A percentile compares a stretch with the other conserved stretches of the same genome.
Conservation (phyloP, 2,797 vertebrate genomes). For the Myripristis murdjan region DNA sequence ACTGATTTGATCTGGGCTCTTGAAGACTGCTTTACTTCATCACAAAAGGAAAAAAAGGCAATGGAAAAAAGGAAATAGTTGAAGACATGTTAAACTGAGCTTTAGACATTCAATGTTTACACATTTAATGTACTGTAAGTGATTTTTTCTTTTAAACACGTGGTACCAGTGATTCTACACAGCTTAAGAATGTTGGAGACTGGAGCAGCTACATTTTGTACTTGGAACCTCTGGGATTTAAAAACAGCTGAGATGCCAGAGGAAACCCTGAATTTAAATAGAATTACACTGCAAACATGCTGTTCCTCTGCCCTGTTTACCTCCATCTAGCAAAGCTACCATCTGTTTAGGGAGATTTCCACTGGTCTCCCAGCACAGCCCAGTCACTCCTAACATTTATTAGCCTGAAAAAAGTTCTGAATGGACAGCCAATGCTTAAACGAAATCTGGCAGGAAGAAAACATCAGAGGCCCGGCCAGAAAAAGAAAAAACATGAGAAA, state of each 20-base stretch:
- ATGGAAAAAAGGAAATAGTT: no score
- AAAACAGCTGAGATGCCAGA: slow-evolving; percentile 1
- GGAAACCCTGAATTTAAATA: slow-evolving; percentile 28
- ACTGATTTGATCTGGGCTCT: no score
- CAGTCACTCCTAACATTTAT: slow-evolving; percentile 23
- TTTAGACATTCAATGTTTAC: no score
- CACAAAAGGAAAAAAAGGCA: no score
- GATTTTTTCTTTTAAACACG: no score
- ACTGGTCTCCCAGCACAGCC: slow-evolving; percentile 22
- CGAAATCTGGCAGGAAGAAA: background rate
- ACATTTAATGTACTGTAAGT: no score
- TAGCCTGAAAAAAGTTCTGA: slow-evolving; percentile 5
- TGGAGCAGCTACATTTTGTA: no score
- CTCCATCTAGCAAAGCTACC: slow-evolving; percentile 14
- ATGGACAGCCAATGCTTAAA: slow-evolving; percentile 4
- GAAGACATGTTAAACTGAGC: no score
- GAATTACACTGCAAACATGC: background rate
- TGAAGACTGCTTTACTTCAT: no score
- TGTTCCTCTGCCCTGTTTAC: background rate
- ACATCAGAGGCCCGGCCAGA: background rate
- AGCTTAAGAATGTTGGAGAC: no score
- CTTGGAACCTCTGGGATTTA: no score
- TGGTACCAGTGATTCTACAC: no score
- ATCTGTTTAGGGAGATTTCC: slow-evolving; percentile 46
- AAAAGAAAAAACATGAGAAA: background rate